Evolutionary conservation across 2,888 invertebrate genomes (phyloP).

Genomic region (Escarpia spicata): DNA sequence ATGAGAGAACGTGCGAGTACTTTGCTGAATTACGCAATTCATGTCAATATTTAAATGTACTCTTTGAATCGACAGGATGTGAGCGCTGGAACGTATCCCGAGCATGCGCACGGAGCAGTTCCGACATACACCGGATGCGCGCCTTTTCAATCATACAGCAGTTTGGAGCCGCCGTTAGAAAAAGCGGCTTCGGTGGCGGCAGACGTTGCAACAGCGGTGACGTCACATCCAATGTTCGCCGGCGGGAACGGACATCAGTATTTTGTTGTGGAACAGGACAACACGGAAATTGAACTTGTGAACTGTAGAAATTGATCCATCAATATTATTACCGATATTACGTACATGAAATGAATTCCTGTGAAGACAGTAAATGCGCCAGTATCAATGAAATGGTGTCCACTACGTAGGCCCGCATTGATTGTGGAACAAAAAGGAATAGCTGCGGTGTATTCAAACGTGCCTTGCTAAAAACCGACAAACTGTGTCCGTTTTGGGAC

Average conservation of each 20-base stretch:
- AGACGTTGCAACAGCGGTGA: not conserved
- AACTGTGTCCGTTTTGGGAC: not conserved
- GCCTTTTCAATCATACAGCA: constrained; percentile 6
- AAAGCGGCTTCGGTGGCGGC: not conserved
- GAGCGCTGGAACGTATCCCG: constrained; percentile 2
- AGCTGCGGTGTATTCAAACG: not conserved
- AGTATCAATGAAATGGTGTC: not conserved
- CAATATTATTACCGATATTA: not conserved
- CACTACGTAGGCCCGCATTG: not conserved
- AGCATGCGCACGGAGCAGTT: constrained; percentile 12
- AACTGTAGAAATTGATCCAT: not conserved
- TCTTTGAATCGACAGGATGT: not conserved
- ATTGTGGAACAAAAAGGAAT: not conserved
- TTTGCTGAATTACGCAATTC: not conserved
- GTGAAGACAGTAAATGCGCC: not conserved
- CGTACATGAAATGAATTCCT: not conserved
- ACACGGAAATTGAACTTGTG: not conserved
- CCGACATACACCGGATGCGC: not conserved
- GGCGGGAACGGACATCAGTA: not conserved
- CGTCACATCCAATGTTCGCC: not conserved
- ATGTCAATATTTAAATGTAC: not conserved
- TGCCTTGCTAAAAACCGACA: not conserved
- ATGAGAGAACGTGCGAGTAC: not conserved
- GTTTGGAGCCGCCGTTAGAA: constrained; percentile 4
- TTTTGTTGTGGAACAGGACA: not conserved